Evolutionary conservation across 2,797 vertebrate species (phyloP).

Genomic region (Kryptolebias ocellatus): DNA sequence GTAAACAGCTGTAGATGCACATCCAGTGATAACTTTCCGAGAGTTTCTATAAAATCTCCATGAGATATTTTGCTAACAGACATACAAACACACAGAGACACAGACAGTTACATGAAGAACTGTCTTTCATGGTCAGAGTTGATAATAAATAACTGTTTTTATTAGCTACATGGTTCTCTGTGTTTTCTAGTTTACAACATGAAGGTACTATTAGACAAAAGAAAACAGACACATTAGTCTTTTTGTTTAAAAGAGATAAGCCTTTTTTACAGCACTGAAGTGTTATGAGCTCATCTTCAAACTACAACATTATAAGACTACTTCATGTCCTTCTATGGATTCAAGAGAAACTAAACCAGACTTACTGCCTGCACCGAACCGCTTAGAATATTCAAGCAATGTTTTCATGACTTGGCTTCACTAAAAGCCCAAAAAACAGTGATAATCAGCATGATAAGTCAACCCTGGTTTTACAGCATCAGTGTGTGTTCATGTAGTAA

Average conservation of each 20-base stretch:
- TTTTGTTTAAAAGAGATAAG: neutral
- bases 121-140: no score
- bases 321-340: neutral
- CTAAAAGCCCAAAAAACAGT: neutral
- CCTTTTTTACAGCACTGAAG: neutral
- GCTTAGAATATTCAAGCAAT: neutral
- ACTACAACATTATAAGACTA: no score
- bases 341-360: neutral
- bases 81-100: no score
- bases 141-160: no score
- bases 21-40: no score
- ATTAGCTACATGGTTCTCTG: neutral
- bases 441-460: neutral
- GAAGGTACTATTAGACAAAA: neutral
- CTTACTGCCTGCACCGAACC: neutral
- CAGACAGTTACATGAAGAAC: no score
- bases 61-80: no score
- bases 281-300: conserved; percentile 1
- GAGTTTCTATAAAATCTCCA: no score
- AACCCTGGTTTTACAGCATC: neutral
- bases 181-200: neutral
- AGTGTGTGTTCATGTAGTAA: no score
- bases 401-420: neutral
- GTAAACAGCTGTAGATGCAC: no score
- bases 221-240: neutral